Evolutionary conservation across 2,797 vertebrate genomes (phyloP).

Genomic region (Pachyuromys duprasi): DNA sequence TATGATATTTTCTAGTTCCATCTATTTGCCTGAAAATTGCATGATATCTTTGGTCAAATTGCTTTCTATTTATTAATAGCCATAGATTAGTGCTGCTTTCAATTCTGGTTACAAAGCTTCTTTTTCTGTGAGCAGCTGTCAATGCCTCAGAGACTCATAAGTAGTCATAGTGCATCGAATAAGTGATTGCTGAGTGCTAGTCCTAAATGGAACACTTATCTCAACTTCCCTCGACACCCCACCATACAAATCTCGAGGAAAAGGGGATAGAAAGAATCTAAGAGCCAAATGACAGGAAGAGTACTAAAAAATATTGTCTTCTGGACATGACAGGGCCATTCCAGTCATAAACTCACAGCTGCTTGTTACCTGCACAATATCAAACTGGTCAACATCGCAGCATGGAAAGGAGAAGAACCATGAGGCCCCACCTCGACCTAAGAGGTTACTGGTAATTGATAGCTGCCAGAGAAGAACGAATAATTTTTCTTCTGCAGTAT

Average conservation of each 20-base stretch:
- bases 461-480: neutral
- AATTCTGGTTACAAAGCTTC: neutral
- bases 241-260: neutral
- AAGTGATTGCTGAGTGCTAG: neutral
- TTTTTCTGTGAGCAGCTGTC: neutral
- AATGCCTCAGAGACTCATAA: neutral
- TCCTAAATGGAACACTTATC: neutral
- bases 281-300: neutral
- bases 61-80: neutral
- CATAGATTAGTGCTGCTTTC: neutral
- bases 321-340: neutral
- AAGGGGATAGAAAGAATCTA: neutral
- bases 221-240: neutral
- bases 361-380: neutral
- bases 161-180: neutral
- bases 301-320: neutral
- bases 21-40: too few relatives aligned
- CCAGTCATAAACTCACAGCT: neutral
- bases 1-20: too few relatives aligned
- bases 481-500: neutral
- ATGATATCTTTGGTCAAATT: neutral
- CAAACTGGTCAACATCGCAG: neutral
- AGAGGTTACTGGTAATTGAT: neutral
- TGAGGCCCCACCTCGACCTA: neutral
- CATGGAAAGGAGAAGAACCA: neutral